These are phyloP conservation scores for Leptoteleia sp. DNA, from an alignment of 1,140 invertebrate species.

Conservation along the genomic window DNA sequence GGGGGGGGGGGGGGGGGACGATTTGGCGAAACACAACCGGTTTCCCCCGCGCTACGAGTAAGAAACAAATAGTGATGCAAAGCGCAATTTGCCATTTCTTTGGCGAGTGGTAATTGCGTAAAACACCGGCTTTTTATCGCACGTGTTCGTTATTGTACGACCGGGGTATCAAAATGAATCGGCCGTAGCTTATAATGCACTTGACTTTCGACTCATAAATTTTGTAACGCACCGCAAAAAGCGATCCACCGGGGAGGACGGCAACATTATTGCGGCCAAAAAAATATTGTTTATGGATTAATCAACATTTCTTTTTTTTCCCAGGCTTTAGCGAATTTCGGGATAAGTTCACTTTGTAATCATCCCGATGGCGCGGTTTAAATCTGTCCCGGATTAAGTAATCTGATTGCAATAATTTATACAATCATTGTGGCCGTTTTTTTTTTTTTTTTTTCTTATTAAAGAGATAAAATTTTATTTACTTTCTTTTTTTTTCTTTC, in stretches of 20 bases:
- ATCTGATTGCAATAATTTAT: too few species aligned
- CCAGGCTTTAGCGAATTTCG: too few species aligned
- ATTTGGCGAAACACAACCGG: conserved; percentile 53
- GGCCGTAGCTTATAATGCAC: conserved; percentile 33
- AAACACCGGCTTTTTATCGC: conserved; percentile 51
- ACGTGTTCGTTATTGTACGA: conserved; percentile 49
- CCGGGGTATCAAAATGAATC: conserved; percentile 47
- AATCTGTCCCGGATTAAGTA: too few species aligned
- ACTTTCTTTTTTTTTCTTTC: too few species aligned
- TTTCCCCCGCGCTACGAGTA: conserved; percentile 28
- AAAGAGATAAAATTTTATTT: too few species aligned
- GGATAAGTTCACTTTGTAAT: too few species aligned
- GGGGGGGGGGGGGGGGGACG: too few species aligned
- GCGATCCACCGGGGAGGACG: conserved; percentile 10
- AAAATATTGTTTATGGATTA: conserved; percentile 23
- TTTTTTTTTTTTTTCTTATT: too few species aligned
- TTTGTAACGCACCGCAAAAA: conserved; percentile 16
- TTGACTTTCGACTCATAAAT: conserved; percentile 46
- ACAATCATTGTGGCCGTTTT: too few species aligned
- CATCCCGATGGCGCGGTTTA: too few species aligned
- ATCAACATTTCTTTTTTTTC: conserved; percentile 6
- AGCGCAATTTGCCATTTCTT: conserved; percentile 50
- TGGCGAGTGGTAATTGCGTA: conserved; percentile 40
- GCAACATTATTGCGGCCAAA: conserved; percentile 20
- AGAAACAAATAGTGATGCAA: conserved; percentile 52